A percentile compares a stretch with the other conserved stretches of the same genome.
These are phyloP conservation scores for Nerophis lumbriciformis DNA, from an alignment of 2,113 vertebrate species.

Conservation along the genomic window DNA sequence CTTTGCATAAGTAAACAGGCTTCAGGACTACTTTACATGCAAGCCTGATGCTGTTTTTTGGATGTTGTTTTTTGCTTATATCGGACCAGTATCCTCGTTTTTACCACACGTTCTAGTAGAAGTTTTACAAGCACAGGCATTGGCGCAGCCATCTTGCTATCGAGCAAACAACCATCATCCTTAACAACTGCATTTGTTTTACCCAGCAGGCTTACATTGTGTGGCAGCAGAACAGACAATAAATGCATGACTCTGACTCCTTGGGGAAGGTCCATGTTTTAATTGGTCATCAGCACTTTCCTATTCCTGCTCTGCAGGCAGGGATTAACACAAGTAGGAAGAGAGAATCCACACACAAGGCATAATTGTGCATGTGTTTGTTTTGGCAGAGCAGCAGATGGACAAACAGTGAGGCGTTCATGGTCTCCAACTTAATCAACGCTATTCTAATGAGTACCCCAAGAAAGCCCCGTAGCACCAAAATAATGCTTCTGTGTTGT, in stretches of 20 bases:
- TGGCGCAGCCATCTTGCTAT: no score
- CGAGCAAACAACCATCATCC: no score
- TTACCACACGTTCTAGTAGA: no score
- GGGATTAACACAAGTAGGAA: conserved; percentile 54
- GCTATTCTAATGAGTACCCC: conserved; percentile 45
- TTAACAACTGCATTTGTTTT: not conserved
- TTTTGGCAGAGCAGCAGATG: conserved; percentile 50
- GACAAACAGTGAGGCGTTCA: conserved; percentile 58
- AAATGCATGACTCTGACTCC: conserved; percentile 56
- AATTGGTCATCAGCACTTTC: conserved; percentile 71
- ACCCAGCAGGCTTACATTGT: conserved; percentile 28
- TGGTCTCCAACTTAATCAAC: conserved; percentile 58
- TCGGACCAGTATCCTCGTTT: no score
- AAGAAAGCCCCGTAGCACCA: conserved; percentile 40
- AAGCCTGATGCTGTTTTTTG: no score
- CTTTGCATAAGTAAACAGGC: no score
- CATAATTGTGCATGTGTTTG: conserved; percentile 37
- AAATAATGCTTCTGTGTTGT: conserved; percentile 57
- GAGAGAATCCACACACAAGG: conserved; percentile 6
- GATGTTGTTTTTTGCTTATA: no score
- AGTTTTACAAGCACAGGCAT: no score
- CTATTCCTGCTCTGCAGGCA: conserved; percentile 43
- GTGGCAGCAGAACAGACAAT: conserved; percentile 17
- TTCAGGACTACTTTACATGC: no score
- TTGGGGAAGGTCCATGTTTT: conserved; percentile 58